A percentile compares a stretch with the other conserved stretches of the same genome.
Evolutionary conservation across 2,797 vertebrate species (phyloP).

Genomic region (Pipistrellus nathusii): DNA sequence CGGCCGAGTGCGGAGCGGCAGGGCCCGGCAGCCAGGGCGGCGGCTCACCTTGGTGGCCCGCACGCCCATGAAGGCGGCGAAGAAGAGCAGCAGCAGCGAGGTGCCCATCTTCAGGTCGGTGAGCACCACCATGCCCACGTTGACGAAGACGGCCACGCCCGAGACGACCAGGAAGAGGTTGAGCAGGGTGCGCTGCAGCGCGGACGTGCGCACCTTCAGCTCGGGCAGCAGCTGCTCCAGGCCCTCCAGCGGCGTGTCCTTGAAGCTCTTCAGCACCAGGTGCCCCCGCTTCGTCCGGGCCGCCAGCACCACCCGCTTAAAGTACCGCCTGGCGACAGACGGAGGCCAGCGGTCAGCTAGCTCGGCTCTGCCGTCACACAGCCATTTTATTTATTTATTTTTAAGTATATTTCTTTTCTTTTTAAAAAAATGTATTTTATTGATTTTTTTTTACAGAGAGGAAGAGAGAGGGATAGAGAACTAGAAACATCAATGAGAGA

Average conservation of each 20-base stretch:
- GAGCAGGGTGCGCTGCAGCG: slow-evolving; percentile 81
- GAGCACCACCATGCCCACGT: slow-evolving; percentile 86
- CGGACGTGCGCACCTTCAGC: slow-evolving; percentile 83
- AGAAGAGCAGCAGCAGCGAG: slow-evolving; percentile 82
- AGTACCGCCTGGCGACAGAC: slow-evolving; percentile 80
- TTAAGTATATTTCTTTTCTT: too few relatives aligned
- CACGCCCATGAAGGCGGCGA: slow-evolving; percentile 83
- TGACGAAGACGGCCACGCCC: slow-evolving; percentile 83
- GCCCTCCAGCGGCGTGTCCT: slow-evolving; percentile 86
- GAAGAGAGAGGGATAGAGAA: too few relatives aligned
- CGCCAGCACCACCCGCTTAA: slow-evolving; percentile 85
- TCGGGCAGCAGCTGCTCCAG: slow-evolving; percentile 85
- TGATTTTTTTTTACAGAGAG: too few relatives aligned
- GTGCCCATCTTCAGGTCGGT: slow-evolving; percentile 85
- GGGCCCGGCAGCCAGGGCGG: accelerated
- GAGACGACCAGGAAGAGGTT: slow-evolving; percentile 82
- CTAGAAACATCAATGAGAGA: too few relatives aligned
- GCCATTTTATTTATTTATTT: too few relatives aligned
- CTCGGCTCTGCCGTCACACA: background rate
- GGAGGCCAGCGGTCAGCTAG: background rate
- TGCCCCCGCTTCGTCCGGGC: slow-evolving; percentile 79
- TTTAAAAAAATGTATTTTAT: too few relatives aligned
- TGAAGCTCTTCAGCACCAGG: slow-evolving; percentile 87
- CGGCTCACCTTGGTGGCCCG: slow-evolving; percentile 83
- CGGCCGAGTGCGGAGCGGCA: background rate